A percentile compares a stretch with the other conserved stretches of the same genome.
Conservation (phyloP, 2,888 invertebrate genomes). For the Clistopyga incitator region DNA sequence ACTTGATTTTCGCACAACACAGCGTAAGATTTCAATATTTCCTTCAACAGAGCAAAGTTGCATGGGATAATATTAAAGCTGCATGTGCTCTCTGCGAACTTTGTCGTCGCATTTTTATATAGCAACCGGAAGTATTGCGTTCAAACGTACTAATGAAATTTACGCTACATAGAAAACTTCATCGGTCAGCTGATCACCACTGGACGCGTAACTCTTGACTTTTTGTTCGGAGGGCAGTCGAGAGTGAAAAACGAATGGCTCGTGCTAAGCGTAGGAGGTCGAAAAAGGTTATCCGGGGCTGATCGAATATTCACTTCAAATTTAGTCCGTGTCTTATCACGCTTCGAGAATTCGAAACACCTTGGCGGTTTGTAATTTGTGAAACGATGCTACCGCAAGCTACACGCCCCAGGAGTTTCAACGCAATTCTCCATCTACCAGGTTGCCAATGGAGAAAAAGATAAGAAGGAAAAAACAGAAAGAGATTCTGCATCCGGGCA, state of each 20-base stretch:
- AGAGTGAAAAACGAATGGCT: not conserved
- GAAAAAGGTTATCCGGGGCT: not conserved
- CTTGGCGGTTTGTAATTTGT: slow-evolving; percentile 59
- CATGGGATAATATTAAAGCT: no score
- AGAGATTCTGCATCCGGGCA: slow-evolving; percentile 59
- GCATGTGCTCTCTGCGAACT: no score
- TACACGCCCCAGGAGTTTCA: slow-evolving; percentile 41
- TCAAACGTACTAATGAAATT: no score
- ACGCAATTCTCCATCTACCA: slow-evolving; percentile 50
- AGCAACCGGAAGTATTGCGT: no score
- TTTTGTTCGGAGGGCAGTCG: no score
- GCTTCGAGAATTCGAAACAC: slow-evolving; percentile 62
- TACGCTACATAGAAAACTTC: no score
- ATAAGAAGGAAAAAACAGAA: slow-evolving; percentile 35
- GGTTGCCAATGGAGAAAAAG: slow-evolving; percentile 33
- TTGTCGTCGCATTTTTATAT: no score
- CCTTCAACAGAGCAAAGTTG: no score
- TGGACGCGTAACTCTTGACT: no score
- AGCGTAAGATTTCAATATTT: no score
- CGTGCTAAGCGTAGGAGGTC: not conserved
- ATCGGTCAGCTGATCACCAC: no score
- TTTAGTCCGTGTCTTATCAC: slow-evolving; percentile 48
- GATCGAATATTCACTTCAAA: slow-evolving; percentile 39
- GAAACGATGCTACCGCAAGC: slow-evolving; percentile 41
- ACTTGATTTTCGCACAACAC: no score